Percentiles rank a stretch among this genome's conserved stretches.
These are phyloP conservation scores for Orgyia antiqua DNA, from an alignment of 2,888 invertebrate species.

Conservation along the genomic window DNA sequence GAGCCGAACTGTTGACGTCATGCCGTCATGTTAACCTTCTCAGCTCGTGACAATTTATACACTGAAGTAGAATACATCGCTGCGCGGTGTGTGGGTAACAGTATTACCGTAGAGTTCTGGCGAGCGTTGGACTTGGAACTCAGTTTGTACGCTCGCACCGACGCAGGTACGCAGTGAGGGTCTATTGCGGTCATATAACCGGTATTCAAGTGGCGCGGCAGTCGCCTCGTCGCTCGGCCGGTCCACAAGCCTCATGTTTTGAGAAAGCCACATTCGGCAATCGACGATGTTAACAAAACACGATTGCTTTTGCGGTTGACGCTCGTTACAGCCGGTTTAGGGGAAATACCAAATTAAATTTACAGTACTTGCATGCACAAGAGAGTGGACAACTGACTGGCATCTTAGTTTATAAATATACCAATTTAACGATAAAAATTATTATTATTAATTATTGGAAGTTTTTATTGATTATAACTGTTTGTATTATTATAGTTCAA, in stretches of 20 bases:
- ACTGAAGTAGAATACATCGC: constrained; percentile 38
- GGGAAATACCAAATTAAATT: constrained; percentile 35
- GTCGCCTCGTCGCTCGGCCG: constrained; percentile 61
- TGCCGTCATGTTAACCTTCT: constrained; percentile 59
- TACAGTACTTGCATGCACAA: too few relatives aligned
- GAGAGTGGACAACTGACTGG: too few relatives aligned
- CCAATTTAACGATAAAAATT: too few relatives aligned
- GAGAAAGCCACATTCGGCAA: constrained; percentile 72
- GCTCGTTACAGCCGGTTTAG: constrained; percentile 44
- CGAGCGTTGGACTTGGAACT: constrained; percentile 45
- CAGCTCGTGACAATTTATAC: constrained; percentile 30
- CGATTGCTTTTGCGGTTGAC: constrained; percentile 55
- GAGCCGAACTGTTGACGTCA: constrained; percentile 76
- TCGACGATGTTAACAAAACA: constrained; percentile 66
- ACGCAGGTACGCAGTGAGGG: constrained; percentile 47
- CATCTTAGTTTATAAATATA: too few relatives aligned
- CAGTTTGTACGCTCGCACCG: constrained; percentile 29
- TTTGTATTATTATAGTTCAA: too few relatives aligned
- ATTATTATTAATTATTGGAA: too few relatives aligned
- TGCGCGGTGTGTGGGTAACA: constrained; percentile 24
- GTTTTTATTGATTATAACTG: too few relatives aligned
- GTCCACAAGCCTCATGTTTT: constrained; percentile 64
- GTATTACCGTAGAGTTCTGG: constrained; percentile 21
- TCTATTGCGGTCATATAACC: constrained; percentile 77
- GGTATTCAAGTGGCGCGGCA: constrained; percentile 69